A percentile compares a stretch with the other conserved stretches of the same genome.
Evolutionary conservation across 2,113 vertebrate genomes (phyloP).

Genomic region (Hippoglossus stenolepis): DNA sequence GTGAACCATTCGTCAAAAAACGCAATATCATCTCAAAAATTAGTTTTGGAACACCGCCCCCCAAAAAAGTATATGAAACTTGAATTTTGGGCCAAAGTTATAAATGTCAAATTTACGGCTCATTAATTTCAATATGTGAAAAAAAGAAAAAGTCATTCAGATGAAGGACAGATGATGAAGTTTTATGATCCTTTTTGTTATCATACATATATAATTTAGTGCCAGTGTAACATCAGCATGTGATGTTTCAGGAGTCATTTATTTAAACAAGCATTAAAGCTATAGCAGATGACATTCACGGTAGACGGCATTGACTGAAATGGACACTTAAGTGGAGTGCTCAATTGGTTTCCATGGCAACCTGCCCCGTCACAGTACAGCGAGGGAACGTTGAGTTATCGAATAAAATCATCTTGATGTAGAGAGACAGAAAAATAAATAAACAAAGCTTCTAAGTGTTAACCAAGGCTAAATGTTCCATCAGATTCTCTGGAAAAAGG

Average conservation of each 20-base stretch:
- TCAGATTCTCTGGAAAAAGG: neutral
- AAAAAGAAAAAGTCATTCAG: neutral
- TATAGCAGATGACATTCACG: conserved; percentile 48
- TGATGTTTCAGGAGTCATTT: conserved; percentile 9
- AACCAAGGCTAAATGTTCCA: neutral
- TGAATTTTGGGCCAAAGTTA: neutral
- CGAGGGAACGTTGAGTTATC: conserved; percentile 34
- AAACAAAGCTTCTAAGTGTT: neutral
- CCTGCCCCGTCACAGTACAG: conserved; percentile 23
- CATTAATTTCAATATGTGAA: neutral
- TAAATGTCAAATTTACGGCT: neutral
- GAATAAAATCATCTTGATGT: conserved; percentile 23
- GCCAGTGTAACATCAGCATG: neutral
- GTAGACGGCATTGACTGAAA: conserved; percentile 42
- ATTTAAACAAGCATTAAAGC: neutral
- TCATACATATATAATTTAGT: neutral
- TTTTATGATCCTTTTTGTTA: neutral
- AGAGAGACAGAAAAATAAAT: neutral
- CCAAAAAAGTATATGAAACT: neutral
- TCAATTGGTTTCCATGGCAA: conserved; percentile 59
- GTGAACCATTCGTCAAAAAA: neutral
- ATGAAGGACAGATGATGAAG: neutral
- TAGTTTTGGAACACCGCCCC: neutral
- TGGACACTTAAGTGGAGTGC: conserved; percentile 41
- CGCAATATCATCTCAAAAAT: neutral